A percentile compares a stretch with the other conserved stretches of the same genome.
These are phyloP conservation scores for Catharus fuscescens DNA, from an alignment of 2,113 vertebrate genomes.

Conservation along the genomic window DNA sequence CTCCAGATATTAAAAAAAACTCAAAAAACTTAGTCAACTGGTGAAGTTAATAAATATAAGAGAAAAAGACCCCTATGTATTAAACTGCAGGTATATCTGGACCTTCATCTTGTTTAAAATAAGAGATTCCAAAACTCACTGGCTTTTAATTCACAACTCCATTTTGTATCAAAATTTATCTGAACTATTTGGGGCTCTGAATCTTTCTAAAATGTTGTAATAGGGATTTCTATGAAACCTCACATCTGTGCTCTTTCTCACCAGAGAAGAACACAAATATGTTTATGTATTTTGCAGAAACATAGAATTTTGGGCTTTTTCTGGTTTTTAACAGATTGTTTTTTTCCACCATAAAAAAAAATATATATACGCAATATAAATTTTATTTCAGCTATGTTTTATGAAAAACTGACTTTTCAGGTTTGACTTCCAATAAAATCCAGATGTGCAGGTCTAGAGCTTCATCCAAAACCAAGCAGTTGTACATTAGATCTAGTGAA, in stretches of 20 bases:
- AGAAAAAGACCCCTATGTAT: neutral
- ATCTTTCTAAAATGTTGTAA: neutral
- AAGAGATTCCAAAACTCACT: neutral
- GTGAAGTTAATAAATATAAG: neutral
- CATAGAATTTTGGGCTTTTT: fast-evolving
- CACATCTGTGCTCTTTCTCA: neutral
- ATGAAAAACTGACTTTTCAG: neutral
- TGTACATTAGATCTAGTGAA: neutral
- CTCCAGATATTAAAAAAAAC: neutral
- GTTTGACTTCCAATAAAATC: neutral
- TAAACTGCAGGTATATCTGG: neutral
- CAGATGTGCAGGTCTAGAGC: neutral
- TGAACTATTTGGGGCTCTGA: neutral
- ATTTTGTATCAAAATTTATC: neutral
- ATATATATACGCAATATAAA: neutral
- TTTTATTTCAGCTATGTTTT: neutral
- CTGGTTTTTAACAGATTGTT: neutral
- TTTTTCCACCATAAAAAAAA: fast-evolving
- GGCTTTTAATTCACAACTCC: neutral
- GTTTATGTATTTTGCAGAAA: neutral
- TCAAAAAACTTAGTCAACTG: neutral
- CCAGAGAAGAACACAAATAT: neutral
- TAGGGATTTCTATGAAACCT: neutral
- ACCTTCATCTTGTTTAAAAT: neutral
- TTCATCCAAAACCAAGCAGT: neutral